phyloP scores from a whole-genome alignment of 2,888 invertebrate species.

The Branchipolynoe longqiensis region DNA sequence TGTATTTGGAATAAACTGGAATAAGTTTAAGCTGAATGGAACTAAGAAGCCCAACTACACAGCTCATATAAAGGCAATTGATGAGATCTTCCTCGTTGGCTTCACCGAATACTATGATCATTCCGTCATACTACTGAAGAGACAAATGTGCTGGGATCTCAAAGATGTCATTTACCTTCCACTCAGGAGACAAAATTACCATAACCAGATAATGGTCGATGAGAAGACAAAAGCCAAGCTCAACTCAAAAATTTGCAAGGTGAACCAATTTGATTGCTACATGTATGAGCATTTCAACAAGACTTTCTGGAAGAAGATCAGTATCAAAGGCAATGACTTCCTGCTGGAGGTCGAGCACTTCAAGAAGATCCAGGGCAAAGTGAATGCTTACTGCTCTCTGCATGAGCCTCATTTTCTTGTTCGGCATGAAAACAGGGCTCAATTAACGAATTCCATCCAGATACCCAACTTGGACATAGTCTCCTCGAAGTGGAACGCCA shows the following conservation, averaged over 20 bases:
- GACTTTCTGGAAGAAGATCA: constrained; percentile 5
- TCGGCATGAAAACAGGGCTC: background rate
- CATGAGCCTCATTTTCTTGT: too few relatives aligned
- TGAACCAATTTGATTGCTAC: background rate
- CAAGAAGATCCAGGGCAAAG: background rate
- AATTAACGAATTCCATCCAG: background rate
- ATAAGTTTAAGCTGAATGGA: background rate
- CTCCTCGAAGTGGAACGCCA: background rate
- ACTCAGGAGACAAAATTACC: background rate
- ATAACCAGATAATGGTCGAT: too few relatives aligned
- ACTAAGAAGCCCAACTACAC: background rate
- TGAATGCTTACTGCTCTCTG: background rate
- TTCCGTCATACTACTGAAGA: background rate
- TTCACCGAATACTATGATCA: background rate
- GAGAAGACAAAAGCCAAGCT: background rate
- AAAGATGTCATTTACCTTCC: background rate
- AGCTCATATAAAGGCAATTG: background rate
- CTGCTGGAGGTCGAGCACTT: background rate
- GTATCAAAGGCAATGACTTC: background rate
- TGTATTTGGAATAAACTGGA: background rate
- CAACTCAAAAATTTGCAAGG: background rate
- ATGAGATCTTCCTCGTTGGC: constrained; percentile 7
- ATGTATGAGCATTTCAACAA: constrained; percentile 28
- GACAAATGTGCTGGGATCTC: background rate
- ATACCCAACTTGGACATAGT: background rate